Evolutionary conservation across 2,888 invertebrate species (phyloP).

Genomic region (Stenurella melanura): DNA sequence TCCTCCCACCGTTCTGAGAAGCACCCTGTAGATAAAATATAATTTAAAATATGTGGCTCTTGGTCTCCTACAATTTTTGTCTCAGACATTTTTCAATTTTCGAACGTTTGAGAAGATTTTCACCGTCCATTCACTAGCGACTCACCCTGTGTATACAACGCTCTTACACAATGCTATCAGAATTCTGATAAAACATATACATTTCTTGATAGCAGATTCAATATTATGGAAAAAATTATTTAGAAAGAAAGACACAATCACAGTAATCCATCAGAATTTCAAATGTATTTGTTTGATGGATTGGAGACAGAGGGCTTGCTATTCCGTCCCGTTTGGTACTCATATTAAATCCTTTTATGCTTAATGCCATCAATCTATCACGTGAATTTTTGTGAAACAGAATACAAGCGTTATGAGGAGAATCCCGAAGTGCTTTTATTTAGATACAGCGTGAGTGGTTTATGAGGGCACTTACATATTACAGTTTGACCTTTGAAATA

Average conservation of each 20-base stretch:
- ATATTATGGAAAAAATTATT: not conserved
- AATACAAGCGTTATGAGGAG: not conserved
- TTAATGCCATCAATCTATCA: slow-evolving; percentile 4
- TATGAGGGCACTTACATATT: no score
- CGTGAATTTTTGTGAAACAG: not conserved
- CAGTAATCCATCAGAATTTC: slow-evolving; percentile 7
- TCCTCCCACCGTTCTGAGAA: no score
- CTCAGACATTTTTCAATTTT: no score
- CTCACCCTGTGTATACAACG: no score
- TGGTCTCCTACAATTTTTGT: no score
- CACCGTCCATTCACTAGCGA: no score
- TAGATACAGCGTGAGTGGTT: no score
- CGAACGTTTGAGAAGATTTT: no score
- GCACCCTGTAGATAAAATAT: no score
- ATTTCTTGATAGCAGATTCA: not conserved
- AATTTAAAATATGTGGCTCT: no score
- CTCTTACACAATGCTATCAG: not conserved
- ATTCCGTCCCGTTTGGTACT: slow-evolving; percentile 1
- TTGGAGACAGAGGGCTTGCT: not conserved
- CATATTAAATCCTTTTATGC: slow-evolving; percentile 4
- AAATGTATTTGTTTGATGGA: slow-evolving; percentile 7
- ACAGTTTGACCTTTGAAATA: no score
- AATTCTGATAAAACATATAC: not conserved
- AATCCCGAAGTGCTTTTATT: not conserved
- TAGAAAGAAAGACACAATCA: not conserved